Percentiles rank a stretch among this genome's conserved stretches.
Evolutionary conservation across 2,888 invertebrate species (phyloP).

Genomic region (Unio pictorum): DNA sequence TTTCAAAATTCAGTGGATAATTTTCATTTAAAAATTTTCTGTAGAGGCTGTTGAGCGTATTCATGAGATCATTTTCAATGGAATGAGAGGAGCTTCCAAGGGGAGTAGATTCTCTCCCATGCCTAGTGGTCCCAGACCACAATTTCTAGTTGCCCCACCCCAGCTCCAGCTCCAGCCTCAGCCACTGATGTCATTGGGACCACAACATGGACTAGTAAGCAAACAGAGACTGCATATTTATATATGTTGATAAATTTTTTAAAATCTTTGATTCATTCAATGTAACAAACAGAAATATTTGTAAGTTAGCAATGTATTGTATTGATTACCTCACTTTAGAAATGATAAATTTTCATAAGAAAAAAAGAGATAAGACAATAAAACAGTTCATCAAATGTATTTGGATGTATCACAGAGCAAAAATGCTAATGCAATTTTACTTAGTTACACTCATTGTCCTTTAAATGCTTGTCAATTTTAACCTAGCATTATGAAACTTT

Average conservation of each 20-base stretch:
- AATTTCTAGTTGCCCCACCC: slow-evolving; percentile 23
- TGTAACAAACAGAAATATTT: too few relatives aligned
- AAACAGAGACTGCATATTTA: neutral
- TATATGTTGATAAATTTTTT: slow-evolving; percentile 1
- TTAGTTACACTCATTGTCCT: too few relatives aligned
- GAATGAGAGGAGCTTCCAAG: slow-evolving; percentile 33
- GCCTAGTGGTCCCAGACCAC: slow-evolving; percentile 2
- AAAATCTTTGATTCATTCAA: neutral
- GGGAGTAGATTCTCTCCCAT: slow-evolving; percentile 38
- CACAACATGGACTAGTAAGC: slow-evolving; percentile 57
- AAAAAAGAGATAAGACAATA: too few relatives aligned
- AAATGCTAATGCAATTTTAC: too few relatives aligned
- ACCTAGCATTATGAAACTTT: too few relatives aligned
- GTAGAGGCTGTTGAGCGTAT: slow-evolving; percentile 75
- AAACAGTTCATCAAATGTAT: too few relatives aligned
- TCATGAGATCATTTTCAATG: slow-evolving; percentile 73
- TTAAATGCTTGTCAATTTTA: too few relatives aligned
- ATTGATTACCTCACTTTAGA: too few relatives aligned
- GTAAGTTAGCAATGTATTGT: too few relatives aligned
- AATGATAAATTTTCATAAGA: too few relatives aligned
- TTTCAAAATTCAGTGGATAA: neutral
- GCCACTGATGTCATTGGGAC: slow-evolving; percentile 73
- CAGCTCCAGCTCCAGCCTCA: slow-evolving; percentile 57
- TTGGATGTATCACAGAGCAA: too few relatives aligned
- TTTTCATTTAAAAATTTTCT: slow-evolving; percentile 24